Conservation (phyloP, 2,797 vertebrate species). For the Staurois parvus region DNA sequence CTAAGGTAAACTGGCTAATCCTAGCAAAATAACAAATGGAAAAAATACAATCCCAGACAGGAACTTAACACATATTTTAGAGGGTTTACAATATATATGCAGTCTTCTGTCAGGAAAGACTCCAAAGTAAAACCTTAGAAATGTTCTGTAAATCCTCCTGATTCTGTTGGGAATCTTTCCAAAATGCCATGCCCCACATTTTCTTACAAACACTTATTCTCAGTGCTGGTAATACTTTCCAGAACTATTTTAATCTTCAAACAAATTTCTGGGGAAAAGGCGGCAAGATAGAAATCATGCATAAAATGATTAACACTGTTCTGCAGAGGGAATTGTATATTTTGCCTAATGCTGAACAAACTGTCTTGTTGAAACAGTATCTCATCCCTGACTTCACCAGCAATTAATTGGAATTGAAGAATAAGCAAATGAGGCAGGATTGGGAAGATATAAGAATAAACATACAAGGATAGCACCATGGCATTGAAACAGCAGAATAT, state of each 20-base stretch:
- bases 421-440: background rate
- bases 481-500: too few species aligned
- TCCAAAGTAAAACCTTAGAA: constrained; percentile 18
- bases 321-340: background rate
- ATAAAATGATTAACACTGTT: background rate
- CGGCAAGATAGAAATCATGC: constrained; percentile 1
- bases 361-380: background rate
- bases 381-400: too few species aligned
- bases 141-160: constrained; percentile 22
- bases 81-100: constrained; percentile 18
- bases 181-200: constrained; percentile 26
- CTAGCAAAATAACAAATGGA: background rate
- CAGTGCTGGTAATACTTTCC: constrained; percentile 26
- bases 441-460: background rate
- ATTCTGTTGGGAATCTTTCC: constrained; percentile 4
- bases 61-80: background rate
- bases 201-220: background rate
- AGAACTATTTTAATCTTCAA: constrained; percentile 28
- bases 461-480: too few species aligned
- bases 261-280: constrained; percentile 11
- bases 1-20: too few species aligned
- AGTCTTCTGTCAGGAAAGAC: background rate
- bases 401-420: background rate
- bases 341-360: background rate
- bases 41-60: background rate